Percentiles rank a stretch among this genome's conserved stretches.
phyloP scores from a whole-genome alignment of 1,140 invertebrate genomes.

The Pygmarrhopalites habei region DNA sequence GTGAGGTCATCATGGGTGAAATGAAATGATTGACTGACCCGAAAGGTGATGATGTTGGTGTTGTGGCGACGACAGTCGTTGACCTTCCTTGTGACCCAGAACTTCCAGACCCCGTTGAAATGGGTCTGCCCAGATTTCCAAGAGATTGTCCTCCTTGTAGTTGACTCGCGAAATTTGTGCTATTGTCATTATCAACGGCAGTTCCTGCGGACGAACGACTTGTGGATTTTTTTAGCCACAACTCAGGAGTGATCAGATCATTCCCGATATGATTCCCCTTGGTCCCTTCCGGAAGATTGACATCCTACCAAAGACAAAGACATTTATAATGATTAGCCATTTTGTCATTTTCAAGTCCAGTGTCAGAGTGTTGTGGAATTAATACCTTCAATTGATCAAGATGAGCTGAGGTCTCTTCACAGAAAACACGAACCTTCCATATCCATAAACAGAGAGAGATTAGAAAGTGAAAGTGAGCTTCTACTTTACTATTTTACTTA shows the following conservation, averaged over 20 bases:
- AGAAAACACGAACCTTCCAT: constrained; percentile 32
- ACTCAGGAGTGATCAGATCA: constrained; percentile 33
- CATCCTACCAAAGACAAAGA: not conserved
- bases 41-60: not conserved
- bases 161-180: too few relatives aligned
- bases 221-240: constrained; percentile 23
- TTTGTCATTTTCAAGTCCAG: not conserved
- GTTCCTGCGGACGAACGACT: not conserved
- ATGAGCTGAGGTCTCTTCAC: constrained; percentile 35
- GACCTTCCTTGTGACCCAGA: not conserved
- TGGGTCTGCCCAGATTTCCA: not conserved
- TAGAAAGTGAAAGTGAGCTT: too few relatives aligned
- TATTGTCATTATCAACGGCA: too few relatives aligned
- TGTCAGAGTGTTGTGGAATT: not conserved
- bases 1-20: not conserved
- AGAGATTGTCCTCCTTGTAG: not conserved
- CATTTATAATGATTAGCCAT: not conserved
- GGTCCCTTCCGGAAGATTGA: not conserved
- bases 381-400: constrained; percentile 30
- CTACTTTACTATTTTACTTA: too few relatives aligned
- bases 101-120: not conserved
- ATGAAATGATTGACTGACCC: not conserved
- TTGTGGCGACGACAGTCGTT: too few relatives aligned
- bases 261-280: not conserved
- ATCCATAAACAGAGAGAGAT: constrained; percentile 30